Percentiles rank a stretch among this genome's conserved stretches.
Evolutionary conservation across 1,140 invertebrate species (phyloP).

Genomic region (Drosophila dunni): DNA sequence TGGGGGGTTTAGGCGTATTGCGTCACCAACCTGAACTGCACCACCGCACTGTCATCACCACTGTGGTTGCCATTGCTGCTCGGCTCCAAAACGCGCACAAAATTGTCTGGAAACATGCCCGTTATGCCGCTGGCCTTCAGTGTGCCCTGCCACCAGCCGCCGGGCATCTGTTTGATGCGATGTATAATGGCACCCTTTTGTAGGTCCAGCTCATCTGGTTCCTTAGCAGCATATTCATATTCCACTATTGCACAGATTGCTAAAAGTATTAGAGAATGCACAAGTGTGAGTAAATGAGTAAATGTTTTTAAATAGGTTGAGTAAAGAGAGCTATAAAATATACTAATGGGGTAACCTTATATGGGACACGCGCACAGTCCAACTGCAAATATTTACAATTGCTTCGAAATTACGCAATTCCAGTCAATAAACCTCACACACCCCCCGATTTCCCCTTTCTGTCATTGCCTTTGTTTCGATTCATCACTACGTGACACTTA

Average conservation of each 20-base stretch:
- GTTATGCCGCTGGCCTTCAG: slow-evolving; percentile 90
- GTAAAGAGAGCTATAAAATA: slow-evolving; percentile 19
- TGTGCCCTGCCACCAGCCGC: slow-evolving; percentile 99
- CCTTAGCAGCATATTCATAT: slow-evolving; percentile 92
- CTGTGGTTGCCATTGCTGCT: slow-evolving; percentile 68
- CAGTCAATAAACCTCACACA: slow-evolving; percentile 13
- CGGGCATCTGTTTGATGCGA: slow-evolving; percentile 92
- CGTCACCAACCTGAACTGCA: slow-evolving; percentile 77
- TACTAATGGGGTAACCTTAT: slow-evolving; percentile 51
- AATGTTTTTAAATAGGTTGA: background rate
- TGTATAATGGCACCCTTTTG: slow-evolving; percentile 95
- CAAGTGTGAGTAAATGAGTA: background rate
- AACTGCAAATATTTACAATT: slow-evolving; percentile 70
- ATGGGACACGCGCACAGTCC: slow-evolving; percentile 46
- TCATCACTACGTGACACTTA: slow-evolving; percentile 58
- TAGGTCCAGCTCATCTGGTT: slow-evolving; percentile 93
- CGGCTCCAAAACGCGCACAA: slow-evolving; percentile 90
- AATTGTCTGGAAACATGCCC: slow-evolving; percentile 99
- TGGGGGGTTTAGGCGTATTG: slow-evolving; percentile 1
- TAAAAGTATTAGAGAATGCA: slow-evolving; percentile 58
- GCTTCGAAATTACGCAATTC: slow-evolving; percentile 56
- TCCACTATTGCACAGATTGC: slow-evolving; percentile 92
- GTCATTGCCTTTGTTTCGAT: slow-evolving; percentile 24
- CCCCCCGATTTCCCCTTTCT: background rate
- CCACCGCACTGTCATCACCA: slow-evolving; percentile 69